Percentiles rank a stretch among this genome's conserved stretches.
Evolutionary conservation across 1,140 invertebrate genomes (phyloP).

Genomic region (Euwallacea fornicatus): DNA sequence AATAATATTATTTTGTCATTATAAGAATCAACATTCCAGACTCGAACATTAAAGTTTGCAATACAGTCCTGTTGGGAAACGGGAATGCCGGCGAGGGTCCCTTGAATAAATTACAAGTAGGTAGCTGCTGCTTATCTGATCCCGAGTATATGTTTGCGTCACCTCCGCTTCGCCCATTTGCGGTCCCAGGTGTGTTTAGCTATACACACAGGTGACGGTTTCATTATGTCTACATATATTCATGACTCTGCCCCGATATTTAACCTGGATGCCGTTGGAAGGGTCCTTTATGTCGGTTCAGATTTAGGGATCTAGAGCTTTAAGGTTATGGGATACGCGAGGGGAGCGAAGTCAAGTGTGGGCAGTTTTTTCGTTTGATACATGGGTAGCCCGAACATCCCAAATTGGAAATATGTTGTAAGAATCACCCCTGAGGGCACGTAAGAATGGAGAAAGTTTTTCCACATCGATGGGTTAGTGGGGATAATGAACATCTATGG

Average conservation of each 20-base stretch:
- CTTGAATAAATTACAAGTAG: conserved; percentile 23
- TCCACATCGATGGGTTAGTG: too few relatives aligned
- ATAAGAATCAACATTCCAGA: too few relatives aligned
- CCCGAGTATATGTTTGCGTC: conserved; percentile 19
- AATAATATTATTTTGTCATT: too few relatives aligned
- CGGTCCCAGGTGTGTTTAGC: conserved; percentile 23
- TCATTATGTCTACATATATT: conserved; percentile 18
- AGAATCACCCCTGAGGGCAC: too few relatives aligned
- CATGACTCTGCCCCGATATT: conserved; percentile 14
- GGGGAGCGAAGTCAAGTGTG: too few relatives aligned
- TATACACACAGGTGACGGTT: conserved; percentile 19
- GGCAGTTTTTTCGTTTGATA: too few relatives aligned
- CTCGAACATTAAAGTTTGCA: background rate
- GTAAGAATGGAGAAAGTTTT: too few relatives aligned
- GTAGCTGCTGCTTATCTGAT: conserved; percentile 15
- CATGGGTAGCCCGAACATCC: too few relatives aligned
- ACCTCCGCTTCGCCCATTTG: conserved; percentile 14
- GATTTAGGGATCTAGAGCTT: too few relatives aligned
- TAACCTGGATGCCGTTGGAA: conserved; percentile 1
- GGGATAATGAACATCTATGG: too few relatives aligned
- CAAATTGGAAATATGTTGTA: too few relatives aligned
- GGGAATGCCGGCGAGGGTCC: conserved; percentile 1
- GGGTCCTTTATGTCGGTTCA: background rate
- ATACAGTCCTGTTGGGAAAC: background rate
- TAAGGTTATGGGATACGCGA: too few relatives aligned